A percentile compares a stretch with the other conserved stretches of the same genome.
phyloP scores from a whole-genome alignment of 2,888 invertebrate species.

The Agrochola litura region DNA sequence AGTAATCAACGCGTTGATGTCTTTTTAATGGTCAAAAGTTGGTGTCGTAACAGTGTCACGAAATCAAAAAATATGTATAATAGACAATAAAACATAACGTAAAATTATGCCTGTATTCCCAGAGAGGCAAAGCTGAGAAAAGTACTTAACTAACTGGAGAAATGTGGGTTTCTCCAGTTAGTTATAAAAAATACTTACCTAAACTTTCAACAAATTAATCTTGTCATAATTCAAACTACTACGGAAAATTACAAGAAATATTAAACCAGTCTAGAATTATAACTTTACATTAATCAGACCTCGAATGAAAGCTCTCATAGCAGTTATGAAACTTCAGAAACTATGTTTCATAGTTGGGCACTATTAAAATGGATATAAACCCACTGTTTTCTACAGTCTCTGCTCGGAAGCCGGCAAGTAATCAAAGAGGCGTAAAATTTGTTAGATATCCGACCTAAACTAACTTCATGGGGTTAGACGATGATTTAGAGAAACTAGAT shows the following conservation, averaged over 20 bases:
- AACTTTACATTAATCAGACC: conserved; percentile 41
- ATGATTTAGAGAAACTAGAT: conserved; percentile 69
- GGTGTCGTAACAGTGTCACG: no score
- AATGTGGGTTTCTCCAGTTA: neutral
- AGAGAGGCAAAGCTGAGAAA: neutral
- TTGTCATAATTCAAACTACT: neutral
- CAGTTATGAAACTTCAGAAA: conserved; percentile 50
- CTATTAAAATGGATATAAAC: conserved; percentile 58
- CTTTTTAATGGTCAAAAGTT: no score
- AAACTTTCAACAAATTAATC: conserved; percentile 10
- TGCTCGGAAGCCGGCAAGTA: conserved; percentile 70
- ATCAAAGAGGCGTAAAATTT: conserved; percentile 85
- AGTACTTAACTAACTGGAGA: no score
- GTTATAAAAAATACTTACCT: neutral
- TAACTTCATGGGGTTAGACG: conserved; percentile 76
- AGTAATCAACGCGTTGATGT: no score
- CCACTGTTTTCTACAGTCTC: conserved; percentile 59
- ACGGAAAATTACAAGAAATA: conserved; percentile 30
- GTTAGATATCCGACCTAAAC: conserved; percentile 81
- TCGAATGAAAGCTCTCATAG: conserved; percentile 42
- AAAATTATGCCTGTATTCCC: neutral
- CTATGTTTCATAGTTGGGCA: conserved; percentile 49
- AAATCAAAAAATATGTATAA: neutral
- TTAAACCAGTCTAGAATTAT: conserved; percentile 30
- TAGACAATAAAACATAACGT: neutral